These are phyloP conservation scores for Globodera ellingtonae DNA, from an alignment of 1,140 invertebrate genomes.

Conservation along the genomic window DNA sequence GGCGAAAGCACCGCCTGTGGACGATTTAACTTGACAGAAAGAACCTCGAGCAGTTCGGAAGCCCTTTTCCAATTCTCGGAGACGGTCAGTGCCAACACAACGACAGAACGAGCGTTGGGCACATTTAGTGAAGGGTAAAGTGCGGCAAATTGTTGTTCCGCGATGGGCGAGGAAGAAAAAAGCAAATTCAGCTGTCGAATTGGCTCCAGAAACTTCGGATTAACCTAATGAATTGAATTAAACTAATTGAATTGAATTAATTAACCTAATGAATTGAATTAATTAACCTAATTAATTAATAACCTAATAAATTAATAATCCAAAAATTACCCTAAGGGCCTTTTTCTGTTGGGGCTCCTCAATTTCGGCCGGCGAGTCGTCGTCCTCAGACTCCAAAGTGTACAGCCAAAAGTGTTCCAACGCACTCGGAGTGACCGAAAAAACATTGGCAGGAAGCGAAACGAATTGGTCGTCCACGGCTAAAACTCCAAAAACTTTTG, in stretches of 20 bases:
- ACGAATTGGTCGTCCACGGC: conserved; percentile 16
- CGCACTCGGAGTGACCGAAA: conserved; percentile 15
- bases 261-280: no score
- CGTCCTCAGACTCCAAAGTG: conserved; percentile 23
- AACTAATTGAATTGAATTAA: no score
- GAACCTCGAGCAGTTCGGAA: neutral
- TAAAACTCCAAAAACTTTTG: neutral
- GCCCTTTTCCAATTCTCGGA: conserved; percentile 23
- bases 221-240: neutral
- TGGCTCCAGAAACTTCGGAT: conserved; percentile 5
- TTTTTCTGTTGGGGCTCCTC: conserved; percentile 14
- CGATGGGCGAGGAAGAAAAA: conserved; percentile 13
- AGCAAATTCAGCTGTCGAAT: neutral
- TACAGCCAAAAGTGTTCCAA: conserved; percentile 30
- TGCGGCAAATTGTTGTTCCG: conserved; percentile 11
- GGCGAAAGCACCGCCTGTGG: no score
- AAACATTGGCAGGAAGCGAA: conserved; percentile 20
- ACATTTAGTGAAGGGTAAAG: neutral
- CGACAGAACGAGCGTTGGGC: conserved; percentile 2
- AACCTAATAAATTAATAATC: no score
- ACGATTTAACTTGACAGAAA: neutral
- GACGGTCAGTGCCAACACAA: conserved; percentile 13
- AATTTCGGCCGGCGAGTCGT: conserved; percentile 28
- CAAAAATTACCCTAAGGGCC: neutral
- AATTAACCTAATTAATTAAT: no score